Percentiles rank a stretch among this genome's conserved stretches.
These are phyloP conservation scores for Hassar affinis DNA, from an alignment of 2,113 vertebrate genomes.

Conservation along the genomic window DNA sequence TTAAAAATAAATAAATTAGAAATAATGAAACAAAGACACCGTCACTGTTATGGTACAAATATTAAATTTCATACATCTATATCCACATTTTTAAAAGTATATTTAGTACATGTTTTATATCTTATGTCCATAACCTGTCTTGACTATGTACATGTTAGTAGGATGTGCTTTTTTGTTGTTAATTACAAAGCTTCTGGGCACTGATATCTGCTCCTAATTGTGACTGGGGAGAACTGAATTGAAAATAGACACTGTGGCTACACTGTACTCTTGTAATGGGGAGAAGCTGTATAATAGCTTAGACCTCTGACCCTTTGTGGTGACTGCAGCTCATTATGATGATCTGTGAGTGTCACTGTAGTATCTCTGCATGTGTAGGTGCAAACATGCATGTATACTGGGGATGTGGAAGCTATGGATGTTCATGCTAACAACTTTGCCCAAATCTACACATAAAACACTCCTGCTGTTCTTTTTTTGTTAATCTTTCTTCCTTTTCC, in stretches of 20 bases:
- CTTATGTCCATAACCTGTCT: not conserved
- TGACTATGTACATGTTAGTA: slow-evolving; percentile 15
- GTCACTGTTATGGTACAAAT: not conserved
- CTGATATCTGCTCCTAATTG: slow-evolving; percentile 62
- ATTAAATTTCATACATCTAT: not conserved
- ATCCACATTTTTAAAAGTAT: not conserved
- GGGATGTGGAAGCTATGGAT: slow-evolving; percentile 15
- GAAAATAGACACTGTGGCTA: slow-evolving; percentile 52
- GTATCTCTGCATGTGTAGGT: slow-evolving; percentile 29
- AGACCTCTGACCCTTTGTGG: slow-evolving; percentile 72
- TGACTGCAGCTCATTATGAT: slow-evolving; percentile 71
- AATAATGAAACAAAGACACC: not conserved
- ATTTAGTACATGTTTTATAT: not conserved
- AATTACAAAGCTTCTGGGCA: slow-evolving; percentile 39
- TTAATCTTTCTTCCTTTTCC: not conserved
- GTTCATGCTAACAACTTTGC: slow-evolving; percentile 27
- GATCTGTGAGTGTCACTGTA: slow-evolving; percentile 64
- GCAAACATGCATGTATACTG: slow-evolving; percentile 6
- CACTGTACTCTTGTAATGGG: slow-evolving; percentile 63
- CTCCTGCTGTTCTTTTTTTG: not conserved
- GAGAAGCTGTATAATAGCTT: slow-evolving; percentile 68
- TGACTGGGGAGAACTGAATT: slow-evolving; percentile 49
- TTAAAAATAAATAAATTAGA: not conserved
- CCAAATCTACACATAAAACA: slow-evolving; percentile 39
- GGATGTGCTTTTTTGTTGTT: slow-evolving; percentile 33